A percentile compares a stretch with the other conserved stretches of the same genome.
Conservation (phyloP, 2,113 vertebrate species). For the Muntiacus muntjak region DNA sequence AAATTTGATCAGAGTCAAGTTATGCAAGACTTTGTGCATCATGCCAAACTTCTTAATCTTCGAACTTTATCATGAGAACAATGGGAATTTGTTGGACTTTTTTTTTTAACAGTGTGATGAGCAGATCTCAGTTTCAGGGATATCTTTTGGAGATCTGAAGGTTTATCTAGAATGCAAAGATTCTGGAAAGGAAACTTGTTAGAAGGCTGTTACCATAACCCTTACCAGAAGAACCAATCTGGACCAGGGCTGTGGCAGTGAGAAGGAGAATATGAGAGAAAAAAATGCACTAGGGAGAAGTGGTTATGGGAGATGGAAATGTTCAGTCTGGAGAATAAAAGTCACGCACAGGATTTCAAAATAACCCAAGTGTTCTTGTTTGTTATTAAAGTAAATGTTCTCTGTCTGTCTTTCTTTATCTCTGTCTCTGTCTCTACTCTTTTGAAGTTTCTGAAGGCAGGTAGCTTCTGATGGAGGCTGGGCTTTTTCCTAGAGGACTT, state of each 20-base stretch:
- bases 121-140: background rate
- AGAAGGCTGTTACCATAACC: background rate
- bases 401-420: background rate
- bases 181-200: background rate
- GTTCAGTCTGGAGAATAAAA: background rate
- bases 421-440: background rate
- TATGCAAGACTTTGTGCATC: background rate
- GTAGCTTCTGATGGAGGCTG: background rate
- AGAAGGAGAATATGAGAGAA: background rate
- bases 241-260: background rate
- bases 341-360: background rate
- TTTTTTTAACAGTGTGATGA: background rate
- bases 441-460: background rate
- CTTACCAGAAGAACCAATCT: background rate
- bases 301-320: background rate
- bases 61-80: background rate
- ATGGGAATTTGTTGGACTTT: background rate
- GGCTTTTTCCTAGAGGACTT: background rate
- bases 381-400: background rate
- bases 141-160: background rate
- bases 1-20: background rate
- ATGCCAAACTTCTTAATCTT: background rate
- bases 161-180: background rate
- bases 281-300: background rate
- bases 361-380: background rate